Conservation (phyloP, 2,113 vertebrate species). For the Blennius ocellaris region DNA sequence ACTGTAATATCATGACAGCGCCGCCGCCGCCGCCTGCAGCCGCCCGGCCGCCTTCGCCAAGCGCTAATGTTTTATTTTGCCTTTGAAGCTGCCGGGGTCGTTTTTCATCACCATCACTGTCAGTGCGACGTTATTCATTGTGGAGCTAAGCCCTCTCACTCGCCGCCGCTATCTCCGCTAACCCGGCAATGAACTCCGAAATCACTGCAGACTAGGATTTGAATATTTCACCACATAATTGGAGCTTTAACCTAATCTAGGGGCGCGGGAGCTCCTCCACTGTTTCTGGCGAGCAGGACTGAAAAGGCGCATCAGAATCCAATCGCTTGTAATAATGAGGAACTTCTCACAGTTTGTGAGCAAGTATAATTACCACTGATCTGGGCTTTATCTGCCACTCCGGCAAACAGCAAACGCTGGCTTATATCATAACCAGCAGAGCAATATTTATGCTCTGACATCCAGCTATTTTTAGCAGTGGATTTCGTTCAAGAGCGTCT, state of each 20-base stretch:
- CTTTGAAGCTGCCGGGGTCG: conserved; percentile 64
- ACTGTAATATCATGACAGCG: conserved; percentile 51
- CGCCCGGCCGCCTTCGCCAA: conserved; percentile 19
- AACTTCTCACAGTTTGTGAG: conserved; percentile 74
- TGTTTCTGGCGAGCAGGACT: conserved; percentile 63
- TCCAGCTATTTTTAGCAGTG: conserved; percentile 36
- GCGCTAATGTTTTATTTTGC: conserved; percentile 68
- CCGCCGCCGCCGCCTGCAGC: conserved; percentile 13
- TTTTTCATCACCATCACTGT: conserved; percentile 78
- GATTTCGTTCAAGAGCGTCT: conserved; percentile 22
- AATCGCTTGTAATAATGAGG: conserved; percentile 76
- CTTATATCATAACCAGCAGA: conserved; percentile 30
- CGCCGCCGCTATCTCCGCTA: conserved; percentile 63
- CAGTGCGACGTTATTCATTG: conserved; percentile 73
- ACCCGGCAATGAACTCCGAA: conserved; percentile 79
- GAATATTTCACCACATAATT: conserved; percentile 82
- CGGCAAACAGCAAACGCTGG: conserved; percentile 63
- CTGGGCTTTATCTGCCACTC: conserved; percentile 66
- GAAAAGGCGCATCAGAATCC: conserved; percentile 74
- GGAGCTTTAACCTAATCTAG: conserved; percentile 82
- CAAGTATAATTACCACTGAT: conserved; percentile 78
- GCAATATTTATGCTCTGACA: conserved; percentile 54
- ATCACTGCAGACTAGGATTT: conserved; percentile 79
- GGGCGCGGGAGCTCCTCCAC: conserved; percentile 60
- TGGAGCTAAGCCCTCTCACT: conserved; percentile 64